Conservation (phyloP, 1,140 invertebrate genomes). For the Conus ventricosus region DNA sequence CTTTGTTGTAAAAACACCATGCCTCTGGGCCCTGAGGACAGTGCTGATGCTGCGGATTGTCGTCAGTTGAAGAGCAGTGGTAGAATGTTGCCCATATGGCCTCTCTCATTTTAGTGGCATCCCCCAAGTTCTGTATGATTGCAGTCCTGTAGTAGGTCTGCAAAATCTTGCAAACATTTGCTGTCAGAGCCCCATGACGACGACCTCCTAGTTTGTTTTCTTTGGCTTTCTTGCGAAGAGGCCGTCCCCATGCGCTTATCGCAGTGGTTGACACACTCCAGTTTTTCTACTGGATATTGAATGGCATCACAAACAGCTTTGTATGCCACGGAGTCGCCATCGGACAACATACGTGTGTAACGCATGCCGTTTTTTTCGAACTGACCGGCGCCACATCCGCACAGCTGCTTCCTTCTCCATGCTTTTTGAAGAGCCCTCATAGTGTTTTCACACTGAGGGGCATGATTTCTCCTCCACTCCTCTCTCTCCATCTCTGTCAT, state of each 20-base stretch:
- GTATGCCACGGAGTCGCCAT: too few species aligned
- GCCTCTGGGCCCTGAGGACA: slow-evolving; percentile 23
- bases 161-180: background rate
- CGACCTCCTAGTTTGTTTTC: background rate
- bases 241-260: slow-evolving; percentile 16
- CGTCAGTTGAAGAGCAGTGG: slow-evolving; percentile 7
- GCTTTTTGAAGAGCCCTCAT: too few species aligned
- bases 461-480: too few species aligned
- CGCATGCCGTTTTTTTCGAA: too few species aligned
- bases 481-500: too few species aligned
- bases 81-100: slow-evolving; percentile 13
- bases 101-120: slow-evolving; percentile 10
- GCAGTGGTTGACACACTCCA: slow-evolving; percentile 19
- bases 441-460: too few species aligned
- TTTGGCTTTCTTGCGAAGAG: background rate
- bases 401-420: too few species aligned
- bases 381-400: too few species aligned
- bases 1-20: slow-evolving; percentile 38
- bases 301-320: background rate
- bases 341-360: too few species aligned
- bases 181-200: background rate
- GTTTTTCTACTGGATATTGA: background rate
- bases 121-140: background rate
- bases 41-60: slow-evolving; percentile 4
- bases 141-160: background rate